Conservation (phyloP, 2,797 vertebrate species). For the Erpetoichthys calabaricus region DNA sequence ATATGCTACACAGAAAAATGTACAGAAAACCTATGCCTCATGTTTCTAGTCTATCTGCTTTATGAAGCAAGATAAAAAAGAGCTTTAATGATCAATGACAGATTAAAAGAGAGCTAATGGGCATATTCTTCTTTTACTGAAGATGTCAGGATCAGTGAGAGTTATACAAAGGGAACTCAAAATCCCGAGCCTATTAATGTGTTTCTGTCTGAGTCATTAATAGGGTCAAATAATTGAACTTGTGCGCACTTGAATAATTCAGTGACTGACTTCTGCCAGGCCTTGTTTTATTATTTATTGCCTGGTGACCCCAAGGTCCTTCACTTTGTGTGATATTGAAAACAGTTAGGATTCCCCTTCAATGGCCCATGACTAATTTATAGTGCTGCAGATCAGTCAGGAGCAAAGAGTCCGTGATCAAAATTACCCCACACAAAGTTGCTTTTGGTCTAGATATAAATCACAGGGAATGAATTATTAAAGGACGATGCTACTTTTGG, state of each 20-base stretch:
- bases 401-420: constrained; percentile 33
- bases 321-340: constrained; percentile 24
- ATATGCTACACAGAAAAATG: too few relatives aligned
- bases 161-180: background rate
- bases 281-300: constrained; percentile 31
- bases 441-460: too few relatives aligned
- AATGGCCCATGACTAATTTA: constrained; percentile 46
- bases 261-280: constrained; percentile 30
- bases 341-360: constrained; percentile 33
- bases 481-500: too few relatives aligned
- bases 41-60: too few relatives aligned
- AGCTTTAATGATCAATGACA: too few relatives aligned
- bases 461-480: too few relatives aligned
- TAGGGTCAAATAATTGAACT: background rate
- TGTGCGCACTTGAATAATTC: constrained; percentile 37
- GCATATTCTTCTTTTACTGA: too few relatives aligned
- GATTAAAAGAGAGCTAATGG: too few relatives aligned
- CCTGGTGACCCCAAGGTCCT: constrained; percentile 24
- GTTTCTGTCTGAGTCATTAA: background rate
- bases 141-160: too few relatives aligned
- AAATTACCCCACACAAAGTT: constrained; percentile 28
- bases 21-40: too few relatives aligned
- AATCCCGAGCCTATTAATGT: constrained; percentile 1
- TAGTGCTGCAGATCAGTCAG: constrained; percentile 28
- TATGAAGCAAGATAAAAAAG: too few relatives aligned